These are phyloP conservation scores for Myathropa florea DNA, from an alignment of 2,888 invertebrate genomes.

Conservation along the genomic window DNA sequence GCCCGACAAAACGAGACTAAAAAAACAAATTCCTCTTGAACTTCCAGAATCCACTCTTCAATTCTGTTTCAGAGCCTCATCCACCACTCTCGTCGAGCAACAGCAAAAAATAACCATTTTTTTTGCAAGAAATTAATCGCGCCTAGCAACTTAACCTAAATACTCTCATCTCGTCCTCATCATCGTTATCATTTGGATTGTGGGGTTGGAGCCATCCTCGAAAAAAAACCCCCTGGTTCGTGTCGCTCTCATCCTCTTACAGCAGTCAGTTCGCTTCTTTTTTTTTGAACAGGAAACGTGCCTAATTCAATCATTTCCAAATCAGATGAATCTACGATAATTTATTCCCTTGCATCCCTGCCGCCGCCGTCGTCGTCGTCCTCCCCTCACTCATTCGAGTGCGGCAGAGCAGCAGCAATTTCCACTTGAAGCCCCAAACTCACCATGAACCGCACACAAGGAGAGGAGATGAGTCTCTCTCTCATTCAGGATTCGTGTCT, in stretches of 20 bases:
- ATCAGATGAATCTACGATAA: constrained; percentile 71
- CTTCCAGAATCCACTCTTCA: neutral
- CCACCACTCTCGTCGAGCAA: neutral
- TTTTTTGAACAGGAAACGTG: constrained; percentile 62
- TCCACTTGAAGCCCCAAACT: neutral
- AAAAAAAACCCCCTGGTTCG: no score
- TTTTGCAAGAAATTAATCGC: constrained; percentile 55
- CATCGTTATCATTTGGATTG: constrained; percentile 10
- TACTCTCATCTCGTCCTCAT: constrained; percentile 32
- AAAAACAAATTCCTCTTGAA: neutral
- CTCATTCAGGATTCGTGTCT: constrained; percentile 2
- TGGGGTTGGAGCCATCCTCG: neutral
- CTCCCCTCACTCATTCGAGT: neutral
- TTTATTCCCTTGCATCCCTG: constrained; percentile 58
- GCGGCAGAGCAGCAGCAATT: neutral
- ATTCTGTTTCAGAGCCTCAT: neutral
- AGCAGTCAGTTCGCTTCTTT: constrained; percentile 12
- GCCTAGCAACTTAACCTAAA: constrained; percentile 69
- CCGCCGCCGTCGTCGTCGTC: no score
- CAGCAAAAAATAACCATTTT: neutral
- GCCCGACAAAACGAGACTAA: neutral
- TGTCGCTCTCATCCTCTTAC: neutral
- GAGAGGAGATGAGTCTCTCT: neutral
- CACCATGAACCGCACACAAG: neutral
- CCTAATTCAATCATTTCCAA: constrained; percentile 71